Base-by-base conservation (phyloP, 2,797 vertebrate genomes). In the Xerus rutilus region DNA sequence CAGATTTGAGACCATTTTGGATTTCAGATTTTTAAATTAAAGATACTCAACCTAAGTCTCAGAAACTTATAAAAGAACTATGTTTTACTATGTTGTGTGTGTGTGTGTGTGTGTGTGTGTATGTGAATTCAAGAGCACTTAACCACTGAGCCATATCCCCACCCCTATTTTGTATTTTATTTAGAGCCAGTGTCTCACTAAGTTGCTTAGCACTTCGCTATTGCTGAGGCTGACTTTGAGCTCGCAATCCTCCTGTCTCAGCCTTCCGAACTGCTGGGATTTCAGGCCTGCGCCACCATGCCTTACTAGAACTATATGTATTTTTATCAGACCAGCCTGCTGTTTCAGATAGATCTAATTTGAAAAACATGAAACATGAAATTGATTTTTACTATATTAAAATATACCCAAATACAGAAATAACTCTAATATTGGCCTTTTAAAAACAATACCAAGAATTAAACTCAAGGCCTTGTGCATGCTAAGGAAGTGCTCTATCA, bases 11-110 rank as follows among this genome's bases (percentile, higher is more conserved):
- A 69, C 65, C 62, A 47, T 54, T 67, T 74, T 11, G 43, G 72
- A 82, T 18, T 84, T 70, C 28, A 84, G 4, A 64, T 32, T 52
- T 84, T 86, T 52, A 10, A 57, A 59, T 86, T 54, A 70, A 39
- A 78, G 30, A 30, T 52, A 6, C 30, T 59, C 39, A 30, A 8
- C 18, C 3, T 86, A 7, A 85, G 35, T 76, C 74, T 95, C 43
- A 95, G 91, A 86, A 96, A 70, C 78, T 93, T 95, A 2, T 76
- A 92, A 12, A 35, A n/a, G n/a, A n/a, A n/a, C n/a, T n/a, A n/a
- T n/a, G n/a, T n/a, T n/a, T n/a, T n/a, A n/a, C n/a, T n/a, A n/a
- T n/a, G n/a, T n/a, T n/a, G n/a, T n/a, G n/a, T n/a, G n/a, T n/a
- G n/a, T n/a, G n/a, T n/a, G n/a, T n/a, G n/a, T n/a, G n/a, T n/a